Evolutionary conservation across 2,797 vertebrate genomes (phyloP).

Genomic region (Danio choprae): DNA sequence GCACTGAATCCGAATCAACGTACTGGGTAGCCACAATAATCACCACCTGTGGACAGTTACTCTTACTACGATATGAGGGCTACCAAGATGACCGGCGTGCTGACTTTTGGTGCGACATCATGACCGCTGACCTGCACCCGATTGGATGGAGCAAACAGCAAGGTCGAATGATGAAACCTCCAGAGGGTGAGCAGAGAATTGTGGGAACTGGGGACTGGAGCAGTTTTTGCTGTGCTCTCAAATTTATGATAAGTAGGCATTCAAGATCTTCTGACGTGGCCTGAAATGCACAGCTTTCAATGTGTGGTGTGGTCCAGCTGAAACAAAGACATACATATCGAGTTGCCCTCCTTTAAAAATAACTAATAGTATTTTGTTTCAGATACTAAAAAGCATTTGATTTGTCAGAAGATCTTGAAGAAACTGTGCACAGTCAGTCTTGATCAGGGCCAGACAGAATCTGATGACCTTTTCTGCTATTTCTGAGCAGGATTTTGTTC

Average conservation of each 20-base stretch:
- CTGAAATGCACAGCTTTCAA: too few relatives aligned
- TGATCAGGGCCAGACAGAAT: too few relatives aligned
- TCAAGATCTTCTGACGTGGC: too few relatives aligned
- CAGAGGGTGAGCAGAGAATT: conserved; percentile 84
- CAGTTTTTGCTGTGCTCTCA: background rate
- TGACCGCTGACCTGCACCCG: conserved; percentile 91
- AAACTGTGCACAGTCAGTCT: too few relatives aligned
- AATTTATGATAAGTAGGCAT: background rate
- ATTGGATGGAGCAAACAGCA: conserved; percentile 95
- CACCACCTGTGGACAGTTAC: conserved; percentile 94
- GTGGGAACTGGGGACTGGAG: background rate
- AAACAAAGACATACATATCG: too few relatives aligned
- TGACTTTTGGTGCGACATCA: conserved; percentile 98
- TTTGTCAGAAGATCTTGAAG: too few relatives aligned
- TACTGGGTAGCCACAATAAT: conserved; percentile 95
- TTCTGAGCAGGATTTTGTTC: too few relatives aligned
- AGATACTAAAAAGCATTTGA: too few relatives aligned
- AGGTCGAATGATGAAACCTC: conserved; percentile 87
- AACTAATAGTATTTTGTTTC: too few relatives aligned
- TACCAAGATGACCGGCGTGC: conserved; percentile 93
- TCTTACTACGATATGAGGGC: conserved; percentile 93
- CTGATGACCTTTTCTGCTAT: too few relatives aligned
- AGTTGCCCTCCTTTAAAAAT: too few relatives aligned
- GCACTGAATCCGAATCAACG: conserved; percentile 84
- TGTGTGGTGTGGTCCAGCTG: too few relatives aligned